Evolutionary conservation across 2,797 vertebrate genomes (phyloP).

Genomic region (Clamator glandarius): DNA sequence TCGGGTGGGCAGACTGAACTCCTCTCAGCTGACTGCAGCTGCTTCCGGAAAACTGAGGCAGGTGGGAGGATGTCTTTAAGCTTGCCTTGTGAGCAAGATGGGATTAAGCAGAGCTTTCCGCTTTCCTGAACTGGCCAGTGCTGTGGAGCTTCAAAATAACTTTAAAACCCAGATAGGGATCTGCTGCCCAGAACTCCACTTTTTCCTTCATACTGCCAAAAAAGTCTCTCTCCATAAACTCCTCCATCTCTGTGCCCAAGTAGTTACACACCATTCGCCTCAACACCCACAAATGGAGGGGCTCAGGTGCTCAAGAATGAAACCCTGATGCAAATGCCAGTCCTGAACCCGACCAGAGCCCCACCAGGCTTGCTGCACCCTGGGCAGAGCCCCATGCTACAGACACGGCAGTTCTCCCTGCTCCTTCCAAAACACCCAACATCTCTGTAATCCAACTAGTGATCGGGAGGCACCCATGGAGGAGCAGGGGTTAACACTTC

Average conservation of each 20-base stretch:
- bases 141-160: neutral
- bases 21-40: slow-evolving; percentile 22
- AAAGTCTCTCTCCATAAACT: neutral
- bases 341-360: neutral
- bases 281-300: neutral
- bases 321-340: neutral
- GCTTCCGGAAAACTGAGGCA: slow-evolving; percentile 17
- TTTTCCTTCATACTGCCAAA: neutral
- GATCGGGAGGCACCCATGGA: neutral
- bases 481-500: neutral
- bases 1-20: neutral
- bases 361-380: neutral
- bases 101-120: slow-evolving; percentile 23
- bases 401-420: neutral
- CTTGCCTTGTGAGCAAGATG: neutral
- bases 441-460: neutral
- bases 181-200: neutral
- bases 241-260: neutral
- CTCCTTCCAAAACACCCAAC: neutral
- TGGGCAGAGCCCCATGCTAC: neutral
- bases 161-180: neutral
- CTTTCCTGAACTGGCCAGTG: neutral
- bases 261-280: neutral
- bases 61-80: slow-evolving; percentile 24
- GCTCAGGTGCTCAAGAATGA: neutral